Conservation (phyloP, 2,797 vertebrate genomes). For the Pipistrellus pipistrellus region DNA sequence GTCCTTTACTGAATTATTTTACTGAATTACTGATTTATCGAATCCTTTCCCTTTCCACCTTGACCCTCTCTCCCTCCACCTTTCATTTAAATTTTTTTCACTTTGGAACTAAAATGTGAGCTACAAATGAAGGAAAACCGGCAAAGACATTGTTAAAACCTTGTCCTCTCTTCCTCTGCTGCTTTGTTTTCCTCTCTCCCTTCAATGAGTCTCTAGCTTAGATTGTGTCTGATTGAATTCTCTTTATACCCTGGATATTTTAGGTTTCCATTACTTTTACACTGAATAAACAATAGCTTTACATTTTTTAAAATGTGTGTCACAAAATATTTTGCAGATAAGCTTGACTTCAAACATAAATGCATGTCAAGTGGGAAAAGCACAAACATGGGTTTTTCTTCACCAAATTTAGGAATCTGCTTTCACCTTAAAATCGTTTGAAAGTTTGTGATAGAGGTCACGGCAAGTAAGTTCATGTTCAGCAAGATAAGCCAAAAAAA, state of each 20-base stretch:
- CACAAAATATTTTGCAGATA: slow-evolving; percentile 54
- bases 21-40: slow-evolving; percentile 16
- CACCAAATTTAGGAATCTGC: not conserved
- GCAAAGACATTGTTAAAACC: not conserved
- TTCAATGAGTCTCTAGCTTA: not conserved
- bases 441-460: not conserved
- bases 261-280: slow-evolving; percentile 50
- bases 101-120: not conserved
- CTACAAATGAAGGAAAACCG: not conserved
- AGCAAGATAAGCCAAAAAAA: not conserved
- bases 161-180: not conserved
- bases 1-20: not conserved
- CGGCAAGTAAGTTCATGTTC: slow-evolving; percentile 39
- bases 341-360: slow-evolving; percentile 50
- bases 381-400: not conserved
- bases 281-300: slow-evolving; percentile 54
- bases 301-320: slow-evolving; percentile 46
- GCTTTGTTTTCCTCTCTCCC: not conserved
- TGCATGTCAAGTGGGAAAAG: slow-evolving; percentile 32
- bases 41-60: not conserved
- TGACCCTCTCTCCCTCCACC: not conserved
- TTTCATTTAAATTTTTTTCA: slow-evolving; percentile 18
- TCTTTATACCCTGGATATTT: slow-evolving; percentile 23
- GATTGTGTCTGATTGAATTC: slow-evolving; percentile 29
- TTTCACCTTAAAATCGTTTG: slow-evolving; percentile 19